These are phyloP conservation scores for Acronicta aceris DNA, from an alignment of 2,888 invertebrate genomes.

Conservation along the genomic window DNA sequence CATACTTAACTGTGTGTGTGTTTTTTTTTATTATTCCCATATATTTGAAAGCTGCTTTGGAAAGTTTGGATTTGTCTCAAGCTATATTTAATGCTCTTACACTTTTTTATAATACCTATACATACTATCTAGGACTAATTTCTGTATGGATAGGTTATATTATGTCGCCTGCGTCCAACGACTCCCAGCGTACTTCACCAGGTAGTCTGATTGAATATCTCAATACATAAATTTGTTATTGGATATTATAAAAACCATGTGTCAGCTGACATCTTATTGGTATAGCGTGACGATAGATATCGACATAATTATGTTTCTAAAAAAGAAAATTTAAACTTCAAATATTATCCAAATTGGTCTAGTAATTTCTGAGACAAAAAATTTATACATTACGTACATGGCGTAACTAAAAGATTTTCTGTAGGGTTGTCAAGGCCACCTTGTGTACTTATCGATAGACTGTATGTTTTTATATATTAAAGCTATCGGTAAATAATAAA, in stretches of 20 bases:
- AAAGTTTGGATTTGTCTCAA: too few species aligned
- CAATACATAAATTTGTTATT: background rate
- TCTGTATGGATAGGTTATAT: too few species aligned
- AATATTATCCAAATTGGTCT: constrained; percentile 50
- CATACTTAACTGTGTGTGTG: too few species aligned
- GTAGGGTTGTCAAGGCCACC: constrained; percentile 7
- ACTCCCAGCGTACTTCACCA: too few species aligned
- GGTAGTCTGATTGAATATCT: background rate
- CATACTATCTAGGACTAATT: too few species aligned
- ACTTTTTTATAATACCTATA: too few species aligned
- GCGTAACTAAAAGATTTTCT: constrained; percentile 40
- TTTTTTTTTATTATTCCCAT: too few species aligned
- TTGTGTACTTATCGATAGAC: constrained; percentile 4
- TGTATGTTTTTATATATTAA: constrained; percentile 48
- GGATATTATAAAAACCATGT: constrained; percentile 1
- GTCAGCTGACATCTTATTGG: constrained; percentile 23
- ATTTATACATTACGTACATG: constrained; percentile 16
- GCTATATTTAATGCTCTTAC: too few species aligned
- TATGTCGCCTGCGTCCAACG: too few species aligned
- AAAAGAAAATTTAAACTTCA: constrained; percentile 17
- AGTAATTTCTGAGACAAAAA: constrained; percentile 42
- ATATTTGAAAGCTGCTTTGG: too few species aligned
- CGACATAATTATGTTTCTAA: constrained; percentile 30
- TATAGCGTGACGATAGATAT: constrained; percentile 46
- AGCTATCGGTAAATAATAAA: constrained; percentile 81